Conservation (phyloP, 2,888 invertebrate species). For the Philopedon plagiatum region DNA sequence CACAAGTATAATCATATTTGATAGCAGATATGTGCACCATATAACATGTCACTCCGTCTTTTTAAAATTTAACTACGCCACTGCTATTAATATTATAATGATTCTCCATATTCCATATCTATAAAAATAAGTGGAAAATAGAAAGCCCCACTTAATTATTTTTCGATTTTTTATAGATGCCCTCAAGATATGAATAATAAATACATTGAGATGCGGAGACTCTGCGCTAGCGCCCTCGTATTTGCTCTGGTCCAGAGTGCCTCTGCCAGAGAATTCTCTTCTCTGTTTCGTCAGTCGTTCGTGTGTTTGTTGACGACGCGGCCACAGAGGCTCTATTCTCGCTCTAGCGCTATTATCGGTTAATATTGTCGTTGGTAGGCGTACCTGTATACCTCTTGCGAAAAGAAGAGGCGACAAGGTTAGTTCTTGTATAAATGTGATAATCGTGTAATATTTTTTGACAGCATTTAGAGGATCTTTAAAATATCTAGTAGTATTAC, state of each 20-base stretch:
- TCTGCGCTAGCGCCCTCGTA: conserved; percentile 46
- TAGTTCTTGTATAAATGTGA: too few species aligned
- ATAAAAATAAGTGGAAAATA: neutral
- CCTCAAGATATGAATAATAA: conserved; percentile 18
- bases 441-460: too few species aligned
- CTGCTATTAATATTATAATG: neutral
- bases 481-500: too few species aligned
- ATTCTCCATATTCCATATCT: neutral
- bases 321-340: conserved; percentile 19
- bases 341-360: conserved; percentile 29
- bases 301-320: conserved; percentile 35
- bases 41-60: too few species aligned
- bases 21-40: too few species aligned
- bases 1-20: too few species aligned
- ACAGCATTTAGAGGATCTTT: too few species aligned
- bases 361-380: conserved; percentile 26
- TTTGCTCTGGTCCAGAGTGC: conserved; percentile 44
- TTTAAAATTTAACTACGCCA: neutral
- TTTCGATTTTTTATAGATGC: conserved; percentile 8
- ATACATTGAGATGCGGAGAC: conserved; percentile 38
- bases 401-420: neutral
- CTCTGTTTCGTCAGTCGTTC: conserved; percentile 39
- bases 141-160: neutral
- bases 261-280: conserved; percentile 37
- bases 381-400: conserved; percentile 22